These are phyloP conservation scores for Bicyclus anynana DNA, from an alignment of 1,140 invertebrate genomes.

Conservation along the genomic window DNA sequence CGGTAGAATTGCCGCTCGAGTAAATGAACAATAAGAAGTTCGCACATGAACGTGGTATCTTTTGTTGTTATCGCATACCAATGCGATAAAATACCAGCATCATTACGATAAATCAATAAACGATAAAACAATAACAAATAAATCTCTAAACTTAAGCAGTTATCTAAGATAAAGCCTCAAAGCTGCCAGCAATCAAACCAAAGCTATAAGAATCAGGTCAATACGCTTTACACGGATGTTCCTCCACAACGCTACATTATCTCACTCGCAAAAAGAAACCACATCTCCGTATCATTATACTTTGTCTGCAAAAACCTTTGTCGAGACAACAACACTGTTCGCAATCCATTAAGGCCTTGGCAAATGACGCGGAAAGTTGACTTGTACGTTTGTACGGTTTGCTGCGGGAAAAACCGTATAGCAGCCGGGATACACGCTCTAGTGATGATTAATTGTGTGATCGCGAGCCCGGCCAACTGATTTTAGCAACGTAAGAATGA, in stretches of 20 bases:
- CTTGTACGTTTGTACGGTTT: conserved; percentile 44
- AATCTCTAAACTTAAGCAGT: neutral
- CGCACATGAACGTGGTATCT: too few relatives aligned
- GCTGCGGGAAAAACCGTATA: conserved; percentile 44
- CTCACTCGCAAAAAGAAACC: conserved; percentile 40
- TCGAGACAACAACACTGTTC: conserved; percentile 57
- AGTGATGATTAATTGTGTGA: conserved; percentile 42
- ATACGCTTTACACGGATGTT: conserved; percentile 19
- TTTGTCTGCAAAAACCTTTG: conserved; percentile 52
- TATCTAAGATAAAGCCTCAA: conserved; percentile 10
- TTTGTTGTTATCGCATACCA: too few relatives aligned
- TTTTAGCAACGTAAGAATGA: conserved; percentile 1
- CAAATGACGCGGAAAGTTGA: conserved; percentile 70
- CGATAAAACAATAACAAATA: too few relatives aligned
- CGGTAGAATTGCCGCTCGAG: too few relatives aligned
- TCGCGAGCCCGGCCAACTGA: conserved; percentile 36
- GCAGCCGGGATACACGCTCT: conserved; percentile 31
- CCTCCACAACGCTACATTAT: conserved; percentile 34
- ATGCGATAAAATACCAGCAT: too few relatives aligned
- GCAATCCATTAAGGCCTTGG: conserved; percentile 64
- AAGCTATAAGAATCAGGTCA: conserved; percentile 31
- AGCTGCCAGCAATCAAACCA: conserved; percentile 27
- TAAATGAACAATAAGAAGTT: too few relatives aligned
- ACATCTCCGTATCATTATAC: conserved; percentile 59
- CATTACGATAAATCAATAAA: too few relatives aligned